Base-by-base conservation (phyloP, 2,888 invertebrate species). In the Leptarthrus brevirostris region DNA sequence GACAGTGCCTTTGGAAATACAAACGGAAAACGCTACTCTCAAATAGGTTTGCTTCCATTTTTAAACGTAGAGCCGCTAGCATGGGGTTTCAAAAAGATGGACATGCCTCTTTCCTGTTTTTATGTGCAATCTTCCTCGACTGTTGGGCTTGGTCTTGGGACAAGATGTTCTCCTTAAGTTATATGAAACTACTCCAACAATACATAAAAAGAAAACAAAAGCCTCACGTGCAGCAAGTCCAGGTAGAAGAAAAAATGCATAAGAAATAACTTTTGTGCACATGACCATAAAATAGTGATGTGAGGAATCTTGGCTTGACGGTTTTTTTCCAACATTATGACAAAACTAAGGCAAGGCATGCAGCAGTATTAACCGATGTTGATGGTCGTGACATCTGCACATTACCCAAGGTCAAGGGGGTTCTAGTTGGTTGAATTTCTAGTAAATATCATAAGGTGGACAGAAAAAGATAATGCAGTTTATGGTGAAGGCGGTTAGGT, bases 231-330 rank as follows among this genome's bases (percentile, higher is more conserved):
- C 49, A 49, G 49, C 18, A n/a, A 20, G 18, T 20, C 20, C 6
- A 49, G 18, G 6, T 40, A 40, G 12, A 8, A 40, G 16, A 16
- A 49, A 49, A 49, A 49, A 16, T 49, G 49, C 49, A 49, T 49
- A 49, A 49, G 49, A 49, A 49, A 49, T 49, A 49, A 49, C 18
- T 49, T 49, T 49, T 49, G 49, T 49, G 49, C 49, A 49, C 49
- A 49, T 49, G 49, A 49, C 49, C 49, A 49, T 49, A 49, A 49
- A 49, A 49, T 49, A 49, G 49, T 49, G 49, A 49, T 49, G 49
- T 49, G 18, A 49, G 49, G 49, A 49, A 49, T 20, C 49, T 49
- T 49, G 49, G 20, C 49, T 49, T 49, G 18, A 20, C 49, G 18
- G 49, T 18, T 49, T 20, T 49, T 49, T 49, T 44, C n/a, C 49